These are phyloP conservation scores for Coilia nasus DNA, from an alignment of 2,797 vertebrate species.

Conservation along the genomic window DNA sequence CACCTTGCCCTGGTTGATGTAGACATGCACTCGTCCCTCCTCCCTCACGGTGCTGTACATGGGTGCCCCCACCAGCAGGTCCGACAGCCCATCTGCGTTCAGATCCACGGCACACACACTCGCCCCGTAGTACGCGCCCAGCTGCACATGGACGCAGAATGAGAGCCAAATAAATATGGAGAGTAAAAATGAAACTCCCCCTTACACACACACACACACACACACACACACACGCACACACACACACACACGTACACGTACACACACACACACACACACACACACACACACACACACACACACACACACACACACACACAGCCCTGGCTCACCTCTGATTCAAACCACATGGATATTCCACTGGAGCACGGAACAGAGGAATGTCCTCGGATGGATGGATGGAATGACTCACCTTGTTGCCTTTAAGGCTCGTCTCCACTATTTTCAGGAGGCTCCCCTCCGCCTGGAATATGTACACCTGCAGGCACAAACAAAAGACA, in stretches of 20 bases:
- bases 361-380: neutral
- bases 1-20: conserved; percentile 91
- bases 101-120: conserved; percentile 89
- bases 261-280: neutral
- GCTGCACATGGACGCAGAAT: conserved; percentile 66
- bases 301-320: neutral
- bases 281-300: neutral
- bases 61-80: conserved; percentile 93
- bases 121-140: conserved; percentile 95
- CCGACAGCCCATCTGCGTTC: conserved; percentile 91
- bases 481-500: conserved; percentile 40
- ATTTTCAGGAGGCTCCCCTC: conserved; percentile 73
- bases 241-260: neutral
- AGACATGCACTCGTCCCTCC: conserved; percentile 92
- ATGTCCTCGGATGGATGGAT: conserved; percentile 3
- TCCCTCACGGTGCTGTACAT: conserved; percentile 87
- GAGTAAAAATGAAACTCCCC: neutral
- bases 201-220: conserved; percentile 13
- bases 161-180: conserved; percentile 17
- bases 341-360: conserved; percentile 16
- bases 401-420: conserved; percentile 81
- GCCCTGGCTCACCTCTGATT: conserved; percentile 13
- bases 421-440: conserved; percentile 70
- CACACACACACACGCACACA: too few relatives aligned
- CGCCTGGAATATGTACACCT: conserved; percentile 88